Base-by-base conservation (phyloP, 2,888 invertebrate species). In the Stenurella melanura region DNA sequence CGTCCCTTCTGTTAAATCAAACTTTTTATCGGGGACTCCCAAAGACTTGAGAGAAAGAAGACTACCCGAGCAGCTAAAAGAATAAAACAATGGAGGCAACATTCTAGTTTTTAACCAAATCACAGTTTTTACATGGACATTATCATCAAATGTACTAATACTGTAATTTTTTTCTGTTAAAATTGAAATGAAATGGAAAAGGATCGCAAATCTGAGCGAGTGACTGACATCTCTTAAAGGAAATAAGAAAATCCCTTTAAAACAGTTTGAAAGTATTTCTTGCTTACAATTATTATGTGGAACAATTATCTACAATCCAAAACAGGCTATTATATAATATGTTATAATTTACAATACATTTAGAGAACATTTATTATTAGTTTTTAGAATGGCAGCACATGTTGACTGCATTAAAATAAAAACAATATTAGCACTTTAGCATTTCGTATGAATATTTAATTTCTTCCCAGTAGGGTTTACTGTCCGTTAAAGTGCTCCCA, bases 1-100 rank as follows among this genome's bases (percentile, higher is more conserved):
- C 64, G 6, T 50, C 64, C 64, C 64, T 64, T 38, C 38, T 42
- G 64, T 64, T 64, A 64, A 64, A 64, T 64, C 42, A 64, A 64
- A 42, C 64, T 64, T 64, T 64, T 64, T 64, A 64, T 64, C 64
- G 19, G 38, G 3, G 18, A 50, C 38, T 64, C 64, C 17, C 64
- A 64, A 64, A 42, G 64, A 64, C 18, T 64, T 19, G 42, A 12
- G 19, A n/a, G 34, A 34, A 63, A 63, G 61, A 63, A 63, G 17
- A 17, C 34, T 34, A 17, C 61, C 26, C 61, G 30, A 63, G 17
- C 34, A 34, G 61, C 64, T 42, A 21, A 21, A 64, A 60, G 21
- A 42, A 64, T 42, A 64, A 18, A 64, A 64, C 42, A 64, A 64
- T 64, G 42, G 42, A 19, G 17, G n/a, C 17, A 63, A 17, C 34